phyloP scores from a whole-genome alignment of 2,113 vertebrate genomes.

The Trachemys scripta region DNA sequence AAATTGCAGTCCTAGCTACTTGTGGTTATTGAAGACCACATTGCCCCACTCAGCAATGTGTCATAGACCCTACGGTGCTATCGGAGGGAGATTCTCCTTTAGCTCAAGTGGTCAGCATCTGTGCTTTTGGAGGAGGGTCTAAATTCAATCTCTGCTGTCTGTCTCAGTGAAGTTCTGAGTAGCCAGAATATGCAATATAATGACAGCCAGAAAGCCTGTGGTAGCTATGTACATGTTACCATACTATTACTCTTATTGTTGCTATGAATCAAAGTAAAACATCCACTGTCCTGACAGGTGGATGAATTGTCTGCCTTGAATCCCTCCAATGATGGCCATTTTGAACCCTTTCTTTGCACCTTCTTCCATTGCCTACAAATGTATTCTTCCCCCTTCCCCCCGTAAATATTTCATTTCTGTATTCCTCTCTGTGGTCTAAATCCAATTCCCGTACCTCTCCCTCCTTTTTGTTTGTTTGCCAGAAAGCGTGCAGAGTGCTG shows the following conservation, averaged over 20 bases:
- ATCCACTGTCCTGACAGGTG: not conserved
- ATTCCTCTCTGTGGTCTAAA: not conserved
- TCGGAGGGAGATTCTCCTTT: not conserved
- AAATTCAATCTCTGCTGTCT: not conserved
- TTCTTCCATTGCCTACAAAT: not conserved
- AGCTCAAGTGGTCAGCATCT: fast-evolving
- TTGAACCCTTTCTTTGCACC: not conserved
- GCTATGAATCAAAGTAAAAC: fast-evolving
- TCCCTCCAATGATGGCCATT: not conserved
- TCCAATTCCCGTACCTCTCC: not conserved
- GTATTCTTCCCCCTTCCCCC: not conserved
- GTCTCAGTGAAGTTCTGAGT: not conserved
- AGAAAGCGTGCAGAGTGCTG: not conserved
- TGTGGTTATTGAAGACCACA: not conserved
- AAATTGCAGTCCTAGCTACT: not conserved
- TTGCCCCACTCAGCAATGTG: fast-evolving
- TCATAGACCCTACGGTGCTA: not conserved
- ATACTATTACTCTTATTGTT: fast-evolving
- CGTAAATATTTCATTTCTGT: not conserved
- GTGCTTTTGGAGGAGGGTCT: not conserved
- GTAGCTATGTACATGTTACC: fast-evolving
- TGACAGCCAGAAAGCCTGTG: not conserved
- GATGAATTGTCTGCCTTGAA: not conserved
- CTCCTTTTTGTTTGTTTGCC: not conserved
- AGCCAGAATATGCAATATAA: not conserved